Percentiles rank a stretch among this genome's conserved stretches.
These are phyloP conservation scores for Drosophila varians DNA, from an alignment of 1,140 invertebrate genomes.

Conservation along the genomic window DNA sequence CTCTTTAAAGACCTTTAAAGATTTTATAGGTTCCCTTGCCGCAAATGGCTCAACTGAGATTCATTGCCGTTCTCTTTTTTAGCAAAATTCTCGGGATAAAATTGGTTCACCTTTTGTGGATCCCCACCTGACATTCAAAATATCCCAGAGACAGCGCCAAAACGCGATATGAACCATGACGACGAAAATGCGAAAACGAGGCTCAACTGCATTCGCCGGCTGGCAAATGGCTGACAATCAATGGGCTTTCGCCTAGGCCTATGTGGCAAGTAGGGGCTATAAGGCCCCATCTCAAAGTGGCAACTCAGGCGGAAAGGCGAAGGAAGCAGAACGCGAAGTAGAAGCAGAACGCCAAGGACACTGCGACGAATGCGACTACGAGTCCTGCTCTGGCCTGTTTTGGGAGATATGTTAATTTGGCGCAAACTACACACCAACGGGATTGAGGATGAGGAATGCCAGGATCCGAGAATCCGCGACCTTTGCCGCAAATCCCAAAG, in stretches of 20 bases:
- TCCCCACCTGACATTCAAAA: conserved; percentile 47
- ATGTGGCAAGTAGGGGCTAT: not conserved
- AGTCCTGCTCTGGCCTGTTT: not conserved
- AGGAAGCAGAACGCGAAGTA: conserved; percentile 17
- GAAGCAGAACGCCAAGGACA: conserved; percentile 33
- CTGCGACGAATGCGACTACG: conserved; percentile 23
- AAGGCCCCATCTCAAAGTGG: conserved; percentile 60
- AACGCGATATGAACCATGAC: conserved; percentile 70
- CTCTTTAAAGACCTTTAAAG: conserved; percentile 13
- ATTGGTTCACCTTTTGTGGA: conserved; percentile 37
- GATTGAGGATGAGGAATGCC: conserved; percentile 1
- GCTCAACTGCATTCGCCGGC: conserved; percentile 26
- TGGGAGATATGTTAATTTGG: conserved; percentile 75
- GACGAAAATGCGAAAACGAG: conserved; percentile 23
- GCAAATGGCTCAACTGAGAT: conserved; percentile 10
- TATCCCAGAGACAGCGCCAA: conserved; percentile 38
- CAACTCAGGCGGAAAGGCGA: conserved; percentile 50
- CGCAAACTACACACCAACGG: conserved; percentile 58
- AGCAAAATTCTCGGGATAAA: not conserved
- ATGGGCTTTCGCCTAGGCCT: conserved; percentile 59
- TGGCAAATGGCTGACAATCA: conserved; percentile 37
- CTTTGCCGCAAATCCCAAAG: conserved; percentile 42
- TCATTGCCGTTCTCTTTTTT: not conserved
- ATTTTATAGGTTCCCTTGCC: not conserved
- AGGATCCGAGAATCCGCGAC: conserved; percentile 7